phyloP scores from a whole-genome alignment of 2,888 invertebrate genomes.

The Bedellia somnulentella region DNA sequence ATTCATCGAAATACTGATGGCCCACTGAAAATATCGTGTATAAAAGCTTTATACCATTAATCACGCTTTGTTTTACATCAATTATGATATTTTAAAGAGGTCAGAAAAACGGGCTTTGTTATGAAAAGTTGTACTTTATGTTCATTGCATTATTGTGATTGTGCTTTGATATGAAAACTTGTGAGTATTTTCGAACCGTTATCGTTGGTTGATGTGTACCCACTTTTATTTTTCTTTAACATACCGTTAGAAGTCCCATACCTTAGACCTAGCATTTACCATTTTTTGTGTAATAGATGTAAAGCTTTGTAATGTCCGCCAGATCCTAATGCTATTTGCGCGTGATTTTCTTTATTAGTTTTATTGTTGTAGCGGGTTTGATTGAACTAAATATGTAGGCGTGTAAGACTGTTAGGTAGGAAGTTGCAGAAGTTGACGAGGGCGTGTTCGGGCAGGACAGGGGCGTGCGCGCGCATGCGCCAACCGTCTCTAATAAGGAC shows the following conservation, averaged over 20 bases:
- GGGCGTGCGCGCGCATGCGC: constrained; percentile 35
- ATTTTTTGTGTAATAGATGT: too few species aligned
- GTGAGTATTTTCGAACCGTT: constrained; percentile 33
- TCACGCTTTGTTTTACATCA: constrained; percentile 24
- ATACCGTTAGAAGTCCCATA: too few species aligned
- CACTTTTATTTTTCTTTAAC: too few species aligned
- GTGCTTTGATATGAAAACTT: constrained; percentile 41
- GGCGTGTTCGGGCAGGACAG: constrained; percentile 49
- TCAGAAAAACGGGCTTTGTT: too few species aligned
- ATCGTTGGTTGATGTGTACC: too few species aligned
- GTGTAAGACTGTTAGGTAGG: too few species aligned
- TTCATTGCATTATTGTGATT: constrained; percentile 19
- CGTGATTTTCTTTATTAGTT: constrained; percentile 14
- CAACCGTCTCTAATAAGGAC: constrained; percentile 9
- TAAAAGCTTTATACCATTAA: constrained; percentile 35
- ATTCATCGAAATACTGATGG: constrained; percentile 31
- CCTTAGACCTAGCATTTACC: too few species aligned
- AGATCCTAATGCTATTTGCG: constrained; percentile 16
- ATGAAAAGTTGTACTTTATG: neutral
- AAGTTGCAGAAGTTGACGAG: neutral
- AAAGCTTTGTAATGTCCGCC: too few species aligned
- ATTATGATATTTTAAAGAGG: too few species aligned
- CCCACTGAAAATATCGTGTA: constrained; percentile 5
- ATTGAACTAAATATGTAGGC: too few species aligned
- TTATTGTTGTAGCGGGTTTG: neutral